Conservation (phyloP, 2,888 invertebrate species). For the Hedya salicella region DNA sequence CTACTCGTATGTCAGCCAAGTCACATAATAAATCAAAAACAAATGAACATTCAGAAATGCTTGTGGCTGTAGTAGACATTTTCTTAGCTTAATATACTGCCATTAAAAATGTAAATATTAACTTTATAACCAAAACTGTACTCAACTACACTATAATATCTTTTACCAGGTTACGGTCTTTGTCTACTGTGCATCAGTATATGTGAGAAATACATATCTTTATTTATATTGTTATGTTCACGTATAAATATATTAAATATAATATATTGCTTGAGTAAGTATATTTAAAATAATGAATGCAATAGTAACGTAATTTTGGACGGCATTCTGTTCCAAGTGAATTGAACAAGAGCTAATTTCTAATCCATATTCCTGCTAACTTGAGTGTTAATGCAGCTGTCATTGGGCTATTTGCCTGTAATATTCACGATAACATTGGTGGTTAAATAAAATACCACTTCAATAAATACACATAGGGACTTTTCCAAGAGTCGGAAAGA, state of each 20-base stretch:
- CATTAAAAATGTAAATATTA: constrained; percentile 19
- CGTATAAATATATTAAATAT: constrained; percentile 17
- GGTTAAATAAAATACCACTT: too few relatives aligned
- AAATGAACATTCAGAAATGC: constrained; percentile 14
- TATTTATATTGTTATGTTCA: constrained; percentile 7
- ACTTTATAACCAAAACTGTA: not conserved
- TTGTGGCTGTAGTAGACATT: constrained; percentile 6
- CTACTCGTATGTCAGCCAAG: too few relatives aligned
- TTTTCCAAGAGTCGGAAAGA: not conserved
- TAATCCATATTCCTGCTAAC: constrained; percentile 10
- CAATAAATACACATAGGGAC: not conserved
- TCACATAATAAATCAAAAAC: too few relatives aligned
- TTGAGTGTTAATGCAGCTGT: not conserved
- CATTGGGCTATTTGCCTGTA: not conserved
- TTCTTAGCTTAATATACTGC: not conserved
- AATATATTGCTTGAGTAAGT: constrained; percentile 20
- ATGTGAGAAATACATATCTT: not conserved
- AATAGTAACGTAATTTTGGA: constrained; percentile 70
- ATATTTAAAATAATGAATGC: constrained; percentile 47
- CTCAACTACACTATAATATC: constrained; percentile 8
- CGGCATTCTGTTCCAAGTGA: constrained; percentile 64
- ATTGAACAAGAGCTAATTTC: constrained; percentile 34
- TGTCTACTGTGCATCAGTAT: not conserved
- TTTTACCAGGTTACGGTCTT: not conserved
- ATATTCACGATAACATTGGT: not conserved